These are phyloP conservation scores for Indicator maculatus DNA, from an alignment of 2,113 vertebrate species.

Conservation along the genomic window DNA sequence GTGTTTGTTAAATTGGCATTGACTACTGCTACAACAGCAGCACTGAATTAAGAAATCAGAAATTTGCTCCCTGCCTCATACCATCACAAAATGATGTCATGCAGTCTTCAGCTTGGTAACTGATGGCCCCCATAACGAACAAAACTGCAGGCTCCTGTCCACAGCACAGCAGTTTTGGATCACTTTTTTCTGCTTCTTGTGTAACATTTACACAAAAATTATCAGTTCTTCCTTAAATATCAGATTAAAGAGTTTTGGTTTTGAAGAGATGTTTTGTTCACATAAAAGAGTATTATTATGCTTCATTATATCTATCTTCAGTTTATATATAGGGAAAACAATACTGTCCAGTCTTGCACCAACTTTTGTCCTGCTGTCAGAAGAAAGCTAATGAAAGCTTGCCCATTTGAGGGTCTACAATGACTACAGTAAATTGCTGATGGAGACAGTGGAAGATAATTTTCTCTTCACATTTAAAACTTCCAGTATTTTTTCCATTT, in stretches of 20 bases:
- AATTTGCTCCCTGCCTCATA: not conserved
- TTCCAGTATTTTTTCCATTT: not conserved
- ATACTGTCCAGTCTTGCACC: not conserved
- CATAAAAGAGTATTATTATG: not conserved
- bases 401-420: not conserved
- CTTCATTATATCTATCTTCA: not conserved
- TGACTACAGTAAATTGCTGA: not conserved
- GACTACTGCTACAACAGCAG: not conserved
- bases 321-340: not conserved
- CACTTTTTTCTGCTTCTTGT: not conserved
- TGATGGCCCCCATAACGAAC: not conserved
- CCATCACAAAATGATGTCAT: not conserved
- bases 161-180: not conserved
- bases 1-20: accelerated
- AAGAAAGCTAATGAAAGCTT: not conserved
- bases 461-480: not conserved
- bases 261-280: not conserved
- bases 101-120: not conserved
- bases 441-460: not conserved
- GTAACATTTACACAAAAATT: not conserved
- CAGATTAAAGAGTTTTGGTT: not conserved
- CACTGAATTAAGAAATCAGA: not conserved
- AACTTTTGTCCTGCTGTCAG: not conserved
- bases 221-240: not conserved
- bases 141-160: not conserved